Percentiles rank a stretch among this genome's conserved stretches.
Evolutionary conservation across 2,797 vertebrate species (phyloP).

Genomic region (Astyanax mexicanus): DNA sequence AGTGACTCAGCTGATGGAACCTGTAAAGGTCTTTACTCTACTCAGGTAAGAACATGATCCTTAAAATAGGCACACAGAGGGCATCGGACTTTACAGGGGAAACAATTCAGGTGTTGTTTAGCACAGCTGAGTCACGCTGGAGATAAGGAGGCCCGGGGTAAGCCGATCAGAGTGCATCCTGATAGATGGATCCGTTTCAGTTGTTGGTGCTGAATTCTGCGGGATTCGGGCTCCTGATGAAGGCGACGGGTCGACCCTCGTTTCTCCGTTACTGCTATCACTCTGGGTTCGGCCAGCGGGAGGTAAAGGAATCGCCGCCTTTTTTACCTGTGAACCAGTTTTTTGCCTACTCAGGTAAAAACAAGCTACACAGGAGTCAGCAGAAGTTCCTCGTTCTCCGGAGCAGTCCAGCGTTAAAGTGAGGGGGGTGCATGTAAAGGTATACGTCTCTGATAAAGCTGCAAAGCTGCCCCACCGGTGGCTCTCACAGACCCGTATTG

Average conservation of each 20-base stretch:
- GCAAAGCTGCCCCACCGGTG: not conserved
- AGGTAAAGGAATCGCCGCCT: not conserved
- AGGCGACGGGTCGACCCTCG: not conserved
- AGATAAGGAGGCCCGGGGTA: constrained; percentile 33
- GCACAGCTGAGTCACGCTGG: not conserved
- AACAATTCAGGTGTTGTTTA: constrained; percentile 37
- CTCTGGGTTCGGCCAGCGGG: not conserved
- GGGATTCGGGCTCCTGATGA: not conserved
- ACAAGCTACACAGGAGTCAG: not conserved
- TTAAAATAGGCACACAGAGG: constrained; percentile 14
- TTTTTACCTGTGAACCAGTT: no score
- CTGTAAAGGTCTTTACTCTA: not conserved
- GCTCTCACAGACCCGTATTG: constrained; percentile 45
- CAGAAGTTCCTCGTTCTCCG: constrained; percentile 16
- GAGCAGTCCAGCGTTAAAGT: constrained; percentile 50
- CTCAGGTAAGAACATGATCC: constrained; percentile 10
- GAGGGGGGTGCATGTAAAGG: constrained; percentile 44
- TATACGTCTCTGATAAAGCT: constrained; percentile 44
- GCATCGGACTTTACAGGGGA: not conserved
- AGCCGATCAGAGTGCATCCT: constrained; percentile 8
- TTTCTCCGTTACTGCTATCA: not conserved
- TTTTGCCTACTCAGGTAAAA: not conserved
- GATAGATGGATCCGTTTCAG: not conserved
- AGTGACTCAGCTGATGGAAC: not conserved
- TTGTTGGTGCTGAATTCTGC: not conserved